Evolutionary conservation across 1,140 invertebrate species (phyloP).

Genomic region (Wiebesia pumilae): DNA sequence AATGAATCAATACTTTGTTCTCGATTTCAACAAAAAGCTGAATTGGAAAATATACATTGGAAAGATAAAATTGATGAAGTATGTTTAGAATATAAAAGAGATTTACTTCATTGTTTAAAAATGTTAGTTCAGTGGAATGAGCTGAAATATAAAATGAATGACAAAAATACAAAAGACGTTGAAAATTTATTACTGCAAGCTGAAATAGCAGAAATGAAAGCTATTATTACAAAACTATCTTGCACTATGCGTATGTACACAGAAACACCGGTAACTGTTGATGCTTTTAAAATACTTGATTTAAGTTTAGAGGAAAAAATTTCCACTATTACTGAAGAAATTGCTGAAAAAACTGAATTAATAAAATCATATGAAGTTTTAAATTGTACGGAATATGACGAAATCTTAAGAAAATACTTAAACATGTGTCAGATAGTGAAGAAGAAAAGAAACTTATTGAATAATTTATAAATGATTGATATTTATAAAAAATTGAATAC

Average conservation of each 20-base stretch:
- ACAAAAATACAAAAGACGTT: constrained; percentile 58
- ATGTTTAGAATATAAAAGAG: constrained; percentile 57
- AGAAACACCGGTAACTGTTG: constrained; percentile 63
- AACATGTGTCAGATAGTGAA: constrained; percentile 61
- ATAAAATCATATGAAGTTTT: constrained; percentile 61
- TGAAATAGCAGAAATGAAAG: constrained; percentile 62
- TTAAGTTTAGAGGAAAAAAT: constrained; percentile 59
- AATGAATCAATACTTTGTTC: constrained; percentile 53
- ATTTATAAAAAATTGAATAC: too few relatives aligned
- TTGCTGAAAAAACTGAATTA: constrained; percentile 59
- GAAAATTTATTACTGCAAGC: constrained; percentile 59
- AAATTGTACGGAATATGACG: constrained; percentile 61
- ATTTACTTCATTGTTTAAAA: constrained; percentile 55
- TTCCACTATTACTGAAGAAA: constrained; percentile 53
- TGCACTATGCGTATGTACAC: constrained; percentile 64
- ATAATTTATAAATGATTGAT: constrained; percentile 54
- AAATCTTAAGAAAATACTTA: constrained; percentile 61
- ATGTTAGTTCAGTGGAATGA: constrained; percentile 60
- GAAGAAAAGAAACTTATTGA: constrained; percentile 64
- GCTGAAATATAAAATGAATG: constrained; percentile 59
- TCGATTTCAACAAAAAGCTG: constrained; percentile 54
- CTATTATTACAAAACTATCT: constrained; percentile 60
- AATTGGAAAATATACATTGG: constrained; percentile 60
- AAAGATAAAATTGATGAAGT: constrained; percentile 64
- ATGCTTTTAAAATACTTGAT: constrained; percentile 62